These are phyloP conservation scores for Urocitellus parryii DNA, from an alignment of 2,113 vertebrate genomes.

Conservation along the genomic window DNA sequence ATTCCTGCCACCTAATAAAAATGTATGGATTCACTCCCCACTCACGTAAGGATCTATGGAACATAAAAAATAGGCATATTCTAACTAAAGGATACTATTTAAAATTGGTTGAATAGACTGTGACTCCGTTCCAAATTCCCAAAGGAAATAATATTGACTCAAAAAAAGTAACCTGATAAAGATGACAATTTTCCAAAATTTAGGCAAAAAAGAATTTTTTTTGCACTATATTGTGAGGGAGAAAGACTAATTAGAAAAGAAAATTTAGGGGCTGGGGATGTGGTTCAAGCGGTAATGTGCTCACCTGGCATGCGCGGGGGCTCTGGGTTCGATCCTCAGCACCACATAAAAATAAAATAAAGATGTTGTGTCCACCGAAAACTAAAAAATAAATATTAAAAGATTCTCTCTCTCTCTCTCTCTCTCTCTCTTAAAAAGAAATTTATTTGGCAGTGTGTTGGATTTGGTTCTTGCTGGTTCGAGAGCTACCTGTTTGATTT, in stretches of 20 bases:
- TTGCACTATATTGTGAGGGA: background rate
- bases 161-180: conserved; percentile 24
- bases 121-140: background rate
- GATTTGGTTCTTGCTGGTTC: background rate
- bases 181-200: conserved; percentile 35
- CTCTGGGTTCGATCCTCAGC: no score
- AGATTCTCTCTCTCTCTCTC: no score
- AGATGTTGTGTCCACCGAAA: no score
- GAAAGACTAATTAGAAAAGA: conserved; percentile 25
- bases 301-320: no score
- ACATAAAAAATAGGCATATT: background rate
- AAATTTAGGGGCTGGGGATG: background rate
- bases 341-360: no score
- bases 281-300: no score
- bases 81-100: background rate
- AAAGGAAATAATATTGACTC: conserved; percentile 55
- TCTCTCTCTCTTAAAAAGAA: no score
- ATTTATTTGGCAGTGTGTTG: background rate
- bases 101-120: background rate
- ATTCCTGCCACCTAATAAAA: conserved; percentile 47
- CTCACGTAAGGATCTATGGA: background rate
- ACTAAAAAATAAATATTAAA: no score
- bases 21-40: background rate
- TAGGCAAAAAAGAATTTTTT: conserved; percentile 21
- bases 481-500: conserved; percentile 1